phyloP scores from a whole-genome alignment of 1,140 invertebrate genomes.

The Drosophila gunungcola region DNA sequence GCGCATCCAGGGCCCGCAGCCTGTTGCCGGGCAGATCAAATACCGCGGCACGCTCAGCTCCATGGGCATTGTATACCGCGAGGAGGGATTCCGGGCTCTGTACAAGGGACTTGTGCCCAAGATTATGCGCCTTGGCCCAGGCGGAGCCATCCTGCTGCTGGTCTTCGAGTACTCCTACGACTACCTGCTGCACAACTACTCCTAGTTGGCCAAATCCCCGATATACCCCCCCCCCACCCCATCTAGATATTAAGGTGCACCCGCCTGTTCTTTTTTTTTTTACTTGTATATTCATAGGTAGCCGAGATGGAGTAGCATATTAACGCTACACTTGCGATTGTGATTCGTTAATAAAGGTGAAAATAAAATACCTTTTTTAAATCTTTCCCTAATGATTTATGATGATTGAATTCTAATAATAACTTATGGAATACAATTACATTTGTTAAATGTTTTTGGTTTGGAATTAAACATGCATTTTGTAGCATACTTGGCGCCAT shows the following conservation, averaged over 20 bases:
- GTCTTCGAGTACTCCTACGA: slow-evolving; percentile 93
- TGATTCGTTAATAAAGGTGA: slow-evolving; percentile 1
- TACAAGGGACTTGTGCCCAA: slow-evolving; percentile 97
- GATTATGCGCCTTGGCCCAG: slow-evolving; percentile 94
- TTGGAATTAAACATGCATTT: no score
- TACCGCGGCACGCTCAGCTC: slow-evolving; percentile 92
- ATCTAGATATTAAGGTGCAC: slow-evolving; percentile 7
- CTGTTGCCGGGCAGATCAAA: slow-evolving; percentile 89
- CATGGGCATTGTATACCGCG: slow-evolving; percentile 90
- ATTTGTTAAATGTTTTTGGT: no score
- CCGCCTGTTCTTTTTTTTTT: slow-evolving; percentile 13
- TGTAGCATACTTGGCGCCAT: no score
- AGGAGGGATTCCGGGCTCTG: slow-evolving; percentile 95
- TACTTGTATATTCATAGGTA: background rate
- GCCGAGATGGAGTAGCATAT: background rate
- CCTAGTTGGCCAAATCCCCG: slow-evolving; percentile 24
- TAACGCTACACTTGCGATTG: background rate
- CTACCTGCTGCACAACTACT: slow-evolving; percentile 86
- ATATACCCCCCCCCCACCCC: background rate
- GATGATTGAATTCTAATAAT: no score
- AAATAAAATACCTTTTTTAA: background rate
- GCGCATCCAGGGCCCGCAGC: slow-evolving; percentile 96
- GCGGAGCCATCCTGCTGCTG: slow-evolving; percentile 95
- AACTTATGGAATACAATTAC: no score
- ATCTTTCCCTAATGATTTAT: no score